Evolutionary conservation across 2,113 vertebrate species (phyloP).

Genomic region (Salvelinus sp.): DNA sequence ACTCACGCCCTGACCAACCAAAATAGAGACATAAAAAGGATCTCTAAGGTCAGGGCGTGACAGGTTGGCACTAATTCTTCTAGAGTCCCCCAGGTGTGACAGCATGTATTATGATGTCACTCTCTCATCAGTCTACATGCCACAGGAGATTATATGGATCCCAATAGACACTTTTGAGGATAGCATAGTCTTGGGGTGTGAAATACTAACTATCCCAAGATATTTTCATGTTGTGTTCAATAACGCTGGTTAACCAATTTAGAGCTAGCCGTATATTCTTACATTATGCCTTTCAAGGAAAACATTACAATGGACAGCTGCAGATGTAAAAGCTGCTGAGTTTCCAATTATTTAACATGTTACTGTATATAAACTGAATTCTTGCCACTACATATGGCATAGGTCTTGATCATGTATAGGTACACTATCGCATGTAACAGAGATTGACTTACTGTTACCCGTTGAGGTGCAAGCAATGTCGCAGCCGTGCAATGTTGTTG

Average conservation of each 20-base stretch:
- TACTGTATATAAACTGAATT: no score
- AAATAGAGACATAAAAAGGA: no score
- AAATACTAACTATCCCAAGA: slow-evolving; percentile 8
- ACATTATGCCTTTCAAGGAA: no score
- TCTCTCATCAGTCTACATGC: slow-evolving; percentile 54
- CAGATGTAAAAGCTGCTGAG: no score
- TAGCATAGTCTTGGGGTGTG: background rate
- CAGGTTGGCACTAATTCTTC: slow-evolving; percentile 47
- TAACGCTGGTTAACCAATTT: background rate
- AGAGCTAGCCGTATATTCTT: background rate
- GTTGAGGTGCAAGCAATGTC: slow-evolving; percentile 69
- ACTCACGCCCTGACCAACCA: no score
- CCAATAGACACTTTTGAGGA: background rate
- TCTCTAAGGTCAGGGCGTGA: no score
- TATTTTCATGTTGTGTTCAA: background rate
- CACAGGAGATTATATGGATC: slow-evolving; percentile 47
- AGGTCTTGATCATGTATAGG: no score
- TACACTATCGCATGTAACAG: no score
- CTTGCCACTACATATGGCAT: no score
- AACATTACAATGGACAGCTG: no score
- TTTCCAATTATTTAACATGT: no score
- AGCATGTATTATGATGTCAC: slow-evolving; percentile 51
- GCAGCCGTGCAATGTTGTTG: slow-evolving; percentile 73
- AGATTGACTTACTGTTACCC: slow-evolving; percentile 55
- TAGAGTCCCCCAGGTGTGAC: slow-evolving; percentile 43